A percentile compares a stretch with the other conserved stretches of the same genome.
Evolutionary conservation across 2,888 invertebrate genomes (phyloP).

Genomic region (Smittia aterrima): DNA sequence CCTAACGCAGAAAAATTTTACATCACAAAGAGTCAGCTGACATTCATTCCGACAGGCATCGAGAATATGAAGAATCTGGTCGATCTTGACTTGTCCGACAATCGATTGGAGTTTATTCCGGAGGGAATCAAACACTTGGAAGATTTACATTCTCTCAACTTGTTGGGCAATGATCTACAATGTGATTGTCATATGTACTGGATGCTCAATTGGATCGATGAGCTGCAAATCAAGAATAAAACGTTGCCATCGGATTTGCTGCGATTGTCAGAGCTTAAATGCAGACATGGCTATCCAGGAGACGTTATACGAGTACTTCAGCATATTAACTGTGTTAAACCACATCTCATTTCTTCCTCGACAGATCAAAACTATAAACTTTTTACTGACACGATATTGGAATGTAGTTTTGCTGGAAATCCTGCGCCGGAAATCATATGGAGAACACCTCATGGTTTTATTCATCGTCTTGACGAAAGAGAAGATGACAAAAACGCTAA

Average conservation of each 20-base stretch:
- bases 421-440: slow-evolving; percentile 80
- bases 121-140: slow-evolving; percentile 65
- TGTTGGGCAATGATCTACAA: slow-evolving; percentile 75
- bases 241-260: slow-evolving; percentile 33
- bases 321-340: slow-evolving; percentile 69
- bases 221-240: slow-evolving; percentile 50
- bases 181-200: slow-evolving; percentile 85
- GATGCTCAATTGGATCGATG: slow-evolving; percentile 66
- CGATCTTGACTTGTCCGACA: slow-evolving; percentile 67
- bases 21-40: slow-evolving; percentile 68
- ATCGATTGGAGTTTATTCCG: slow-evolving; percentile 69
- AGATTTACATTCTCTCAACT: slow-evolving; percentile 62
- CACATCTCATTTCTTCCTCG: slow-evolving; percentile 61
- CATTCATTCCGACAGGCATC: slow-evolving; percentile 57
- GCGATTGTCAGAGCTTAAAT: slow-evolving; percentile 60
- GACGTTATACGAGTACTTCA: slow-evolving; percentile 70
- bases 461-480: slow-evolving; percentile 70
- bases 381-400: slow-evolving; percentile 66
- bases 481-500: slow-evolving; percentile 47
- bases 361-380: slow-evolving; percentile 64
- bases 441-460: slow-evolving; percentile 73
- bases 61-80: slow-evolving; percentile 55
- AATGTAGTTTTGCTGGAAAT: slow-evolving; percentile 74
- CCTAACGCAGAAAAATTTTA: slow-evolving; percentile 63
- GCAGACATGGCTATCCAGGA: slow-evolving; percentile 64